A percentile compares a stretch with the other conserved stretches of the same genome.
phyloP scores from a whole-genome alignment of 2,888 invertebrate species.

The Sphaerophoria taeniata region DNA sequence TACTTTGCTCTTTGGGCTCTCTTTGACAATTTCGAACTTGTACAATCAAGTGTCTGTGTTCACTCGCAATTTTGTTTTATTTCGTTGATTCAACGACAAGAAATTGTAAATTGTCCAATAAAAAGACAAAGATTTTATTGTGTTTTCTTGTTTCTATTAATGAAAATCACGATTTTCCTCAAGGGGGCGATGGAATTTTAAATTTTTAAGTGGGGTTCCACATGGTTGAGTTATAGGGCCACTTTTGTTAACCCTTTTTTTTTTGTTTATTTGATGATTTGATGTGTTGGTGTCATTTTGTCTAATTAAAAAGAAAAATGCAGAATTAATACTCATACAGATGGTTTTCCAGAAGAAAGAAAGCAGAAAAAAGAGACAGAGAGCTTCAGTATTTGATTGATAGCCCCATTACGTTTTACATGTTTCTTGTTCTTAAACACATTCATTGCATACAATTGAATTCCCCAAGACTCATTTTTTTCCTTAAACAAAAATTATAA shows the following conservation, averaged over 20 bases:
- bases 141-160: background rate
- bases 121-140: slow-evolving; percentile 22
- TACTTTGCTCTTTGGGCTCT: slow-evolving; percentile 32
- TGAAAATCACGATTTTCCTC: slow-evolving; percentile 52
- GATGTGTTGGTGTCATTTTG: too few relatives aligned
- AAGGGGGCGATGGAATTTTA: background rate
- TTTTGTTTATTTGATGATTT: too few relatives aligned
- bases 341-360: too few relatives aligned
- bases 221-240: slow-evolving; percentile 3
- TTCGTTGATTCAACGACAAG: background rate
- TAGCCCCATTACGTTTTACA: too few relatives aligned
- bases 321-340: too few relatives aligned
- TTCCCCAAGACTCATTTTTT: too few relatives aligned
- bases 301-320: too few relatives aligned
- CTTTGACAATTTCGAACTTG: slow-evolving; percentile 50
- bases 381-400: too few relatives aligned
- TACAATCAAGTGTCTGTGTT: slow-evolving; percentile 48
- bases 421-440: too few relatives aligned
- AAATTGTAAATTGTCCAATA: slow-evolving; percentile 21
- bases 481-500: background rate
- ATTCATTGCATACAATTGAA: too few relatives aligned
- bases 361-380: too few relatives aligned
- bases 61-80: background rate
- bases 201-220: background rate
- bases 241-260: background rate